phyloP scores from a whole-genome alignment of 2,113 vertebrate genomes.

The Petrocephalus microphthalmus region DNA sequence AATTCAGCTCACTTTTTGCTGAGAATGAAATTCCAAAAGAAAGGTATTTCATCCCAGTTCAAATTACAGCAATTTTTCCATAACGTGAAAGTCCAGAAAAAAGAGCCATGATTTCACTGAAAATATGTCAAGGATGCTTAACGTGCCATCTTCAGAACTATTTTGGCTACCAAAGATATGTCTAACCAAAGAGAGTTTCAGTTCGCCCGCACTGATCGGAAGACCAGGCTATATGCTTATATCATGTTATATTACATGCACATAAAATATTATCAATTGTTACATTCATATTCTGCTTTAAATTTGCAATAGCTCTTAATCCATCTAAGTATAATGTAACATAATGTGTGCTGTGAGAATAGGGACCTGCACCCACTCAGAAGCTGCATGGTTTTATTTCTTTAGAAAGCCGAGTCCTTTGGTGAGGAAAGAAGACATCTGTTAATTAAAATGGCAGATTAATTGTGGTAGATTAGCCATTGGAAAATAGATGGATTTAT shows the following conservation, averaged over 20 bases:
- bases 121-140: neutral
- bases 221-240: neutral
- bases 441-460: neutral
- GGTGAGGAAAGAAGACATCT: neutral
- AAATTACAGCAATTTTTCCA: neutral
- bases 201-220: neutral
- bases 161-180: neutral
- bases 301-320: neutral
- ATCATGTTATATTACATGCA: neutral
- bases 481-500: neutral
- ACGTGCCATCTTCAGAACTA: neutral
- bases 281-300: neutral
- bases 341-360: neutral
- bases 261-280: neutral
- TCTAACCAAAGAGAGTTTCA: neutral
- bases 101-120: neutral
- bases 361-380: neutral
- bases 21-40: neutral
- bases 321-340: neutral
- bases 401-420: neutral
- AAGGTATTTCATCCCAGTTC: neutral
- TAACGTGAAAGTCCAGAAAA: neutral
- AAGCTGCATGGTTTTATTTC: neutral
- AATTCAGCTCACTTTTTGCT: neutral
- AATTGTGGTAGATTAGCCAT: neutral